phyloP scores from a whole-genome alignment of 2,888 invertebrate species.

The Rugalucina vietnamica region DNA sequence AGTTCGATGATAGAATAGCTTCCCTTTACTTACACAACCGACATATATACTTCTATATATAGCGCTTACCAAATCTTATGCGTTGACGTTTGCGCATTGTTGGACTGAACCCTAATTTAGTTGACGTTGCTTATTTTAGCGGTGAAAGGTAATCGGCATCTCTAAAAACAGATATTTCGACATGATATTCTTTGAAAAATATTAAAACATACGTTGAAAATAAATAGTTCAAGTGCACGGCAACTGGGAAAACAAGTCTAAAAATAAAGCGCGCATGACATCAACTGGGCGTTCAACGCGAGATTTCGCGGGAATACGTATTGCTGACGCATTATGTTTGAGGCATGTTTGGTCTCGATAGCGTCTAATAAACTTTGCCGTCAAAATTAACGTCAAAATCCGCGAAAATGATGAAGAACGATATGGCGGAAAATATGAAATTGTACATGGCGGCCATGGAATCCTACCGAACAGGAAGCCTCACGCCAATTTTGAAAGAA shows the following conservation, averaged over 20 bases:
- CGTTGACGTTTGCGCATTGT: not conserved
- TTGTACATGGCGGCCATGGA: constrained; percentile 66
- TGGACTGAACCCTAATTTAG: not conserved
- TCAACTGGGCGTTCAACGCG: constrained; percentile 4
- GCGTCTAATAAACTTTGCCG: not conserved
- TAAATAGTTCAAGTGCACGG: not conserved
- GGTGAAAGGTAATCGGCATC: not conserved
- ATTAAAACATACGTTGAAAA: not conserved
- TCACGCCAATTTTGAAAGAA: constrained; percentile 72
- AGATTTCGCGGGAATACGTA: constrained; percentile 47
- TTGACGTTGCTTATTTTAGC: not conserved
- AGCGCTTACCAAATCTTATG: not conserved
- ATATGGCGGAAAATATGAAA: constrained; percentile 59
- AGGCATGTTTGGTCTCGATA: not conserved
- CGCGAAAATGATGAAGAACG: not conserved
- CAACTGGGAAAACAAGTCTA: not conserved
- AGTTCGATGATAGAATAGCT: too few species aligned
- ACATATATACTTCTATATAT: not conserved
- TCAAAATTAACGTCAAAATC: constrained; percentile 4
- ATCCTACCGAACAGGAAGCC: constrained; percentile 58
- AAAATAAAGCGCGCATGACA: not conserved
- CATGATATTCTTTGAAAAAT: not conserved
- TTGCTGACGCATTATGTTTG: constrained; percentile 46
- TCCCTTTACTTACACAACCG: not conserved
- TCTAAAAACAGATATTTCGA: not conserved